Conservation (phyloP, 2,113 vertebrate species). For the Plestiodon gilberti region DNA sequence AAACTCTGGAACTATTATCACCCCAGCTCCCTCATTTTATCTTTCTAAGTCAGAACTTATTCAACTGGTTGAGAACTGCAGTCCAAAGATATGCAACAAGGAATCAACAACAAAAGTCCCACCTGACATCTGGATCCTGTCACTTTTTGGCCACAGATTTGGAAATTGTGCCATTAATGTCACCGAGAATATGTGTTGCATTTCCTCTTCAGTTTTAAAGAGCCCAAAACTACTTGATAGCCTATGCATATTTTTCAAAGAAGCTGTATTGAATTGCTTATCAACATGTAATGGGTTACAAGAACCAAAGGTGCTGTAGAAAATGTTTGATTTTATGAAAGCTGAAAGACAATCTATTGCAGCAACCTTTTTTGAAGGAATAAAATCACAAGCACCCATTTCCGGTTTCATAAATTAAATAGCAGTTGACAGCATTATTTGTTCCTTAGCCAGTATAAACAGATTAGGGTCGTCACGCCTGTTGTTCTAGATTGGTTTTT, state of each 20-base stretch:
- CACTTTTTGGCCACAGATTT: not conserved
- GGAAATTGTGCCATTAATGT: not conserved
- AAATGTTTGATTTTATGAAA: not conserved
- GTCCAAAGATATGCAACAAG: not conserved
- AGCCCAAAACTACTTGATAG: not conserved
- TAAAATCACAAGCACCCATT: conserved; percentile 54
- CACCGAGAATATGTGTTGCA: not conserved
- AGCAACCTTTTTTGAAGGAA: conserved; percentile 52
- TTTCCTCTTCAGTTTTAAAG: not conserved
- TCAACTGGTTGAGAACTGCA: not conserved
- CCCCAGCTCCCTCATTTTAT: not conserved
- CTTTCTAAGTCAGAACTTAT: not conserved
- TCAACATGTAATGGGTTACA: not conserved
- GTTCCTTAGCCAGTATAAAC: conserved; percentile 68
- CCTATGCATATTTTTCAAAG: too few species aligned
- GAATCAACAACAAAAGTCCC: not conserved
- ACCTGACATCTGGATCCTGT: not conserved
- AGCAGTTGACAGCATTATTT: conserved; percentile 41
- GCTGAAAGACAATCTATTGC: conserved; percentile 47
- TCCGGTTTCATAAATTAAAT: conserved; percentile 66
- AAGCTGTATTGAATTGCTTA: not conserved
- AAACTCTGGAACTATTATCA: not conserved
- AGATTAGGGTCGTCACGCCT: conserved; percentile 74
- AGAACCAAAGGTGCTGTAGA: conserved; percentile 24
- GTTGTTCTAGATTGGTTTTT: conserved; percentile 55